phyloP scores from a whole-genome alignment of 2,113 vertebrate species.

The Peromyscus leucopus region DNA sequence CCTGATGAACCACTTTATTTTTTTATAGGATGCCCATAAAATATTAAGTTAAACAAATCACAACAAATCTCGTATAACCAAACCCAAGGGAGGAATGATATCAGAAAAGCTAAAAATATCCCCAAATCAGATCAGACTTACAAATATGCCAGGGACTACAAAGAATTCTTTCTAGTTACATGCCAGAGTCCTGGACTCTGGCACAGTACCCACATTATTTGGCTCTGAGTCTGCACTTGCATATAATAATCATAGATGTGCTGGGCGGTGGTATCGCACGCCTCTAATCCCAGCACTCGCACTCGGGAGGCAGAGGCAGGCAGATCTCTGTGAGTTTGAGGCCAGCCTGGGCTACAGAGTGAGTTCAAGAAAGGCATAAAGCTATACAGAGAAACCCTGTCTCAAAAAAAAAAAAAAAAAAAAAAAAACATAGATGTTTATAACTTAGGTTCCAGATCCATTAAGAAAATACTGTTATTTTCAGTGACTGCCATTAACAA shows the following conservation, averaged over 20 bases:
- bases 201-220: not conserved
- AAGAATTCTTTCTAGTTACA: not conserved
- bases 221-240: not conserved
- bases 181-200: not conserved
- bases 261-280: too few relatives aligned
- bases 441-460: not conserved
- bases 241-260: not conserved
- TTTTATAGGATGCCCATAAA: not conserved
- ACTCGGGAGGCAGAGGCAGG: too few relatives aligned
- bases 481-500: not conserved
- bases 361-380: too few relatives aligned
- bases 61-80: not conserved
- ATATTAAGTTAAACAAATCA: conserved; percentile 34
- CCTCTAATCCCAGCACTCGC: too few relatives aligned
- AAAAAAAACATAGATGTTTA: not conserved
- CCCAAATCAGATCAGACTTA: conserved; percentile 1
- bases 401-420: too few relatives aligned
- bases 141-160: not conserved
- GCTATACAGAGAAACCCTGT: too few relatives aligned
- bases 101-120: conserved; percentile 61
- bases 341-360: too few relatives aligned
- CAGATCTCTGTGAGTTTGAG: too few relatives aligned
- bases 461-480: not conserved
- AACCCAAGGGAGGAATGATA: conserved; percentile 41
- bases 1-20: not conserved